phyloP scores from a whole-genome alignment of 1,140 invertebrate species.

The Sarcophaga peregrina region DNA sequence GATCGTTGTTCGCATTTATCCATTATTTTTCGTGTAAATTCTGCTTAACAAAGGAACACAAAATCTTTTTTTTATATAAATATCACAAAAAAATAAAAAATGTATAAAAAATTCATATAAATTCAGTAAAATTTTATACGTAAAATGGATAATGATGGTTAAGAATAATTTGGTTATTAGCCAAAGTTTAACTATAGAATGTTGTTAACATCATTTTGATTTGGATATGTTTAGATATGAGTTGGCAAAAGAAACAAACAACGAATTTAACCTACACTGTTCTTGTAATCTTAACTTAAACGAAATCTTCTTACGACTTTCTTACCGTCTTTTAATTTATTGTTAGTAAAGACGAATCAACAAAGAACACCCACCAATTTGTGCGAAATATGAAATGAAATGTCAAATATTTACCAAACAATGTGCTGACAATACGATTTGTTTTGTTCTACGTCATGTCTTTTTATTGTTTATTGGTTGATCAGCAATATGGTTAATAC shows the following conservation, averaged over 20 bases:
- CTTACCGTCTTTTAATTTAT: neutral
- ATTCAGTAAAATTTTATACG: neutral
- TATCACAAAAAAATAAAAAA: neutral
- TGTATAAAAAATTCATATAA: neutral
- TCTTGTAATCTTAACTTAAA: neutral
- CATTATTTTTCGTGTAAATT: neutral
- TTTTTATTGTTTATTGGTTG: neutral
- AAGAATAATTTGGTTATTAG: neutral
- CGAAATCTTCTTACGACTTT: slow-evolving; percentile 15
- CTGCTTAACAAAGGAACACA: neutral
- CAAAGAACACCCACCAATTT: slow-evolving; percentile 27
- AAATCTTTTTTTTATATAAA: neutral
- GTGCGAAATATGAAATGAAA: slow-evolving; percentile 24
- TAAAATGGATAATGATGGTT: no score
- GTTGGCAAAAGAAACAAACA: neutral
- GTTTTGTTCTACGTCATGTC: slow-evolving; percentile 18
- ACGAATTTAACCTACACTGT: neutral
- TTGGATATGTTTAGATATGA: neutral
- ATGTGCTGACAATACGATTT: slow-evolving; percentile 30
- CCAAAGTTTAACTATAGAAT: no score
- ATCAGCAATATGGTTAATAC: slow-evolving; percentile 9
- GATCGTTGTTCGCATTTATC: neutral
- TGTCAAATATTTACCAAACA: slow-evolving; percentile 39
- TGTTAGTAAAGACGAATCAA: neutral
- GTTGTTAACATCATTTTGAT: neutral